Evolutionary conservation across 2,797 vertebrate genomes (phyloP), one percentile per base, ranked within the genome.

Genomic region (Phalloptychus januarius): DNA sequence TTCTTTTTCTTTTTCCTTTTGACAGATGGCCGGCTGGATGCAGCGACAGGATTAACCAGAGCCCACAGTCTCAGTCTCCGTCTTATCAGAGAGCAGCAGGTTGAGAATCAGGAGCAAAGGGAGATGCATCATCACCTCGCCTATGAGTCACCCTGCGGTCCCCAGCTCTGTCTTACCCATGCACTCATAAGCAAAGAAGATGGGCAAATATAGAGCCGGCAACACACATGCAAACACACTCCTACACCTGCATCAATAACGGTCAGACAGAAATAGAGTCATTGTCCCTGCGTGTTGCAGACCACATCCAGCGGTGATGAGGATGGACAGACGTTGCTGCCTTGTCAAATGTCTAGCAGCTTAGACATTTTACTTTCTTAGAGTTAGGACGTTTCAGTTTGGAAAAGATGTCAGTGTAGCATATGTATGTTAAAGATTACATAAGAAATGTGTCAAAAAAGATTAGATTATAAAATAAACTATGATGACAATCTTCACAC

Each of bases 31-130:
- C 23, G 71, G 75, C 69, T 82, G 44, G 61, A 76, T 86, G 76
- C 79, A 85, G 69, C 48, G 63, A 67, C 69, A 88, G 87, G 89
- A 91, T 88, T 90, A 90, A 82, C 78, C 78, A 73, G 40, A 73
- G 79, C 81, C 81, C 82, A 83, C 83, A 10, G 78, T 81, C 81
- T 85, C 78, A 23, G 77, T 74, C 52, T 79, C 70, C 46, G 71
- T 88, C 84, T 91, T 88, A 90, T 91, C 90, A 85, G 65, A 78
- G 58, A 69, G 83, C 82, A 87, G 86, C 90, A 92, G 86, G 87
- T 87, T 89, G 78, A 79, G 61, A 88, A 75, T 86, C 76, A 78
- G 79, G 61, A 83, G 77, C 71, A 78, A 54, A 79, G 78, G 88
- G 78, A 85, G 74, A 83, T 77, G 75, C 85, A 83, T 83, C 85